A percentile compares a stretch with the other conserved stretches of the same genome.
Conservation (phyloP, 2,113 vertebrate species). For the Actenoides hombroni region DNA sequence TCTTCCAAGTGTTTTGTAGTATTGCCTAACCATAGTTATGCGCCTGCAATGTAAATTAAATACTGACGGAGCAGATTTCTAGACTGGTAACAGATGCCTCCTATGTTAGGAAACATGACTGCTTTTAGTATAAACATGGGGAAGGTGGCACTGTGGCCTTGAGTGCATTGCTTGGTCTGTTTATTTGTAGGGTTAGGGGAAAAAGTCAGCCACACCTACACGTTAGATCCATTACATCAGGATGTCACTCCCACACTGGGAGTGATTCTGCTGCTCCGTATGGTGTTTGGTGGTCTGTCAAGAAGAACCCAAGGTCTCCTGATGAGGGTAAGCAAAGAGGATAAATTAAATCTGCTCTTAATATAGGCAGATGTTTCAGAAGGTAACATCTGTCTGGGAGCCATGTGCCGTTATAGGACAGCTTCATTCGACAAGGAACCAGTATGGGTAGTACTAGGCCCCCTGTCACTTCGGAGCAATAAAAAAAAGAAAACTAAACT, state of each 20-base stretch:
- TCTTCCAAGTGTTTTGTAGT: background rate
- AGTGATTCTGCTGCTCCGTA: background rate
- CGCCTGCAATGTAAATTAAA: background rate
- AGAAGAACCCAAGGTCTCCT: background rate
- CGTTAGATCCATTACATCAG: background rate
- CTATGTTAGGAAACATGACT: background rate
- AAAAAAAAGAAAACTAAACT: background rate
- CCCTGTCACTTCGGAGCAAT: background rate
- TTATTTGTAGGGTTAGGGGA: background rate
- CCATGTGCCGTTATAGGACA: background rate
- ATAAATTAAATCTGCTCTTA: background rate
- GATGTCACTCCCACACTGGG: background rate
- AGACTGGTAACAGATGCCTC: background rate
- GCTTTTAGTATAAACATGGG: background rate
- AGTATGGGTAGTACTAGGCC: accelerated
- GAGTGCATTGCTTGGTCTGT: background rate
- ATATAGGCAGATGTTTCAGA: background rate
- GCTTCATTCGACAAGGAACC: background rate
- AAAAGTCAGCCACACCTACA: background rate
- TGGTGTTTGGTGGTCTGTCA: background rate
- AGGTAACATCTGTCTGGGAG: background rate
- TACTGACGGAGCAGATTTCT: background rate
- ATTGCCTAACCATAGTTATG: background rate
- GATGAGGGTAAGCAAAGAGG: background rate
- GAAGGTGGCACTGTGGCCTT: background rate